Percentiles rank a stretch among this genome's conserved stretches.
These are phyloP conservation scores for Thereva unica DNA, from an alignment of 2,888 invertebrate genomes.

Conservation along the genomic window DNA sequence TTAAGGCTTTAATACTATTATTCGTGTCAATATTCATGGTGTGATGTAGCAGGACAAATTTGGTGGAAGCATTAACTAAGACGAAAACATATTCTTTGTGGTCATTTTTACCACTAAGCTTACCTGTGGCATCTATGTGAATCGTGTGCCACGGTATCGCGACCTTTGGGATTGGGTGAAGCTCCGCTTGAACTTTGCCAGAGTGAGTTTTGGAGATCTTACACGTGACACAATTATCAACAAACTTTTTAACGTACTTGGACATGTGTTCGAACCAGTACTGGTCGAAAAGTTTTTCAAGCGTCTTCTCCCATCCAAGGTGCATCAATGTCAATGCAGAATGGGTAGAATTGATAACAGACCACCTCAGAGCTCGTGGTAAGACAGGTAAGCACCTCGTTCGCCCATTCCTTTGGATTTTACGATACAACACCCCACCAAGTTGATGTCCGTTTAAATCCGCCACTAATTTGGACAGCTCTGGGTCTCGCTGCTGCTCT, in stretches of 20 bases:
- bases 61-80: slow-evolving; percentile 4
- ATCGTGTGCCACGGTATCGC: background rate
- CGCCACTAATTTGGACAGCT: background rate
- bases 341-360: no score
- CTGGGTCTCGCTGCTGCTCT: slow-evolving; percentile 1
- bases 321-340: slow-evolving; percentile 24
- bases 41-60: slow-evolving; percentile 3
- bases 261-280: slow-evolving; percentile 55
- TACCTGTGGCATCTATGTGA: slow-evolving; percentile 2
- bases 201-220: slow-evolving; percentile 7
- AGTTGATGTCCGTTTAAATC: background rate
- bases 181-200: slow-evolving; percentile 46
- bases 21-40: background rate
- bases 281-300: slow-evolving; percentile 45
- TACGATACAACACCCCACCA: no score
- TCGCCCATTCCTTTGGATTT: no score
- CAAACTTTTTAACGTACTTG: slow-evolving; percentile 51
- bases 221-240: slow-evolving; percentile 7
- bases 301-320: slow-evolving; percentile 41
- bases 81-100: background rate
- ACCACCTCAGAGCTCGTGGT: no score
- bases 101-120: background rate
- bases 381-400: no score
- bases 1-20: background rate
- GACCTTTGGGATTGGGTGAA: slow-evolving; percentile 41